A percentile compares a stretch with the other conserved stretches of the same genome.
Conservation (phyloP, 2,888 invertebrate genomes). For the Subacronicta megacephala region DNA sequence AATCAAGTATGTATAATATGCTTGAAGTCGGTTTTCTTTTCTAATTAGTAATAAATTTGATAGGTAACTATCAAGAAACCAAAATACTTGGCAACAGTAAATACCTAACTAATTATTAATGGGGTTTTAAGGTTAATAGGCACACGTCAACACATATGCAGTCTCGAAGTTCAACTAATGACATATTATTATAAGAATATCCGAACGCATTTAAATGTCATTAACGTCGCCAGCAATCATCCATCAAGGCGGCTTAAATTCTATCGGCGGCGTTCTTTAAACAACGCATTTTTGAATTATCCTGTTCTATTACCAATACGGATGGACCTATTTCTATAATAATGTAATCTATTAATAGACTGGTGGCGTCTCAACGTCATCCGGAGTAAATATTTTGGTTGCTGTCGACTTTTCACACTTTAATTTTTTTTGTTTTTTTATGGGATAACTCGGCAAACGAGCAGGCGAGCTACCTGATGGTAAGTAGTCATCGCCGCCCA, state of each 20-base stretch:
- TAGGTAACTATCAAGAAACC: not conserved
- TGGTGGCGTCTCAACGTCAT: constrained; percentile 7
- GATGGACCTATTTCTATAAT: constrained; percentile 40
- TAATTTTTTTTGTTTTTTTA: too few relatives aligned
- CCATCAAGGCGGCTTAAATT: constrained; percentile 55
- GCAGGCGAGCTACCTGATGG: too few relatives aligned
- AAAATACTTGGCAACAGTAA: constrained; percentile 33
- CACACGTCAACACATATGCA: constrained; percentile 44
- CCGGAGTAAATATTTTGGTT: constrained; percentile 11
- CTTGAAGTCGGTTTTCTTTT: too few relatives aligned
- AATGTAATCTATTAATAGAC: constrained; percentile 32
- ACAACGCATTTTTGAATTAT: constrained; percentile 53
- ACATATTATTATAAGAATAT: constrained; percentile 50
- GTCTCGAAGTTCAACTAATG: constrained; percentile 44
- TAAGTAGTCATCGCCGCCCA: too few relatives aligned
- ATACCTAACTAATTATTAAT: not conserved
- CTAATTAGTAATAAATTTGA: too few relatives aligned
- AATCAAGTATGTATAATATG: too few relatives aligned
- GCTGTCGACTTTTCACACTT: not conserved
- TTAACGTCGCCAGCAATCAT: constrained; percentile 56
- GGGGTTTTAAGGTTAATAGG: constrained; percentile 23
- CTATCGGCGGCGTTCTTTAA: constrained; percentile 49
- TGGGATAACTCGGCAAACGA: too few relatives aligned
- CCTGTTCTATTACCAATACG: constrained; percentile 45
- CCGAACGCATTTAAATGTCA: constrained; percentile 57